These are phyloP conservation scores for Cottoperca gobio DNA, from an alignment of 2,797 vertebrate species.

Conservation along the genomic window DNA sequence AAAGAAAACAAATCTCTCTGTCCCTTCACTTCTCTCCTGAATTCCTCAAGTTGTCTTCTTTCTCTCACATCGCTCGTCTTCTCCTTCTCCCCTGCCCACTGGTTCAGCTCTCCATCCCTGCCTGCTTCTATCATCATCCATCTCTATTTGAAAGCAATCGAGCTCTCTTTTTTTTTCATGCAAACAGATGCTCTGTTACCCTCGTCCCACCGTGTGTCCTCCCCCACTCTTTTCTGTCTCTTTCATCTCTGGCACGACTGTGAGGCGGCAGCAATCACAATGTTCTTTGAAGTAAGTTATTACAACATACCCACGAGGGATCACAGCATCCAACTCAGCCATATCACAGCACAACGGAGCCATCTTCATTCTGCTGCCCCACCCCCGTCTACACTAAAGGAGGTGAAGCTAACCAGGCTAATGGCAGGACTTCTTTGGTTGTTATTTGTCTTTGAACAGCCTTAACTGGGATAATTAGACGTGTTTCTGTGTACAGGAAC, in stretches of 20 bases:
- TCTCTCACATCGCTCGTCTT: slow-evolving; percentile 3
- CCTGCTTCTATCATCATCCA: slow-evolving; percentile 25
- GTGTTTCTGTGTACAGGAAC: slow-evolving; percentile 4
- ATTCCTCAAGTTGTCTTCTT: slow-evolving; percentile 9
- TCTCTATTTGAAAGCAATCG: slow-evolving; percentile 47
- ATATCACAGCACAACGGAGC: slow-evolving; percentile 25
- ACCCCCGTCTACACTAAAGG: slow-evolving; percentile 27
- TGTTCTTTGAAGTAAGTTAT: slow-evolving; percentile 61
- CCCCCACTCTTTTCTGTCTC: slow-evolving; percentile 35
- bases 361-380: slow-evolving; percentile 46
- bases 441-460: slow-evolving; percentile 15
- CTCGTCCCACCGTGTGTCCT: slow-evolving; percentile 49
- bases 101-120: slow-evolving; percentile 11
- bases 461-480: slow-evolving; percentile 4
- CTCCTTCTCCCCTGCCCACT: slow-evolving; percentile 25
- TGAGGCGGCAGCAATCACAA: slow-evolving; percentile 40
- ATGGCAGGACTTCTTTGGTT: slow-evolving; percentile 11
- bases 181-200: slow-evolving; percentile 37
- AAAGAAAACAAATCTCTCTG: slow-evolving; percentile 41
- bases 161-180: slow-evolving; percentile 6
- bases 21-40: slow-evolving; percentile 12
- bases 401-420: slow-evolving; percentile 15
- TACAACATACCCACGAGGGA: slow-evolving; percentile 42
- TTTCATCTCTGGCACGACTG: slow-evolving; percentile 38
- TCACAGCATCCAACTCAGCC: slow-evolving; percentile 39